Base-by-base conservation (phyloP, 2,888 invertebrate genomes). In the Ophion ventricosus region DNA sequence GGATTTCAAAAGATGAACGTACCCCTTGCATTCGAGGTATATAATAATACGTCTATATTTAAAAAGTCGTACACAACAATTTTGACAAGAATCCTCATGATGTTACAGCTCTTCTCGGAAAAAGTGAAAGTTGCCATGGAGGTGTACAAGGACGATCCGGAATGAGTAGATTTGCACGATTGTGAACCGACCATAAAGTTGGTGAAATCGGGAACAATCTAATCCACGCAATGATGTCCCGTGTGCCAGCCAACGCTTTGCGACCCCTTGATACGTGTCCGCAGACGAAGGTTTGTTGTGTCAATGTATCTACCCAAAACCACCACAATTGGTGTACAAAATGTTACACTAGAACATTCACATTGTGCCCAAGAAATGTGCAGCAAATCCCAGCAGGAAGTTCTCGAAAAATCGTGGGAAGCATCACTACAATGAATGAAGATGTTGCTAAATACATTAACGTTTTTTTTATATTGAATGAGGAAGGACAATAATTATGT, bases 141-240 rank as follows among this genome's bases (percentile, higher is more conserved):
- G 20, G 14, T 72, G 20, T 80, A 83, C 72, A 74, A 82, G 40
- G 54, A 79, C 57, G 49, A 59, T 5, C 57, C 72, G 64, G 43
- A n/a, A n/a, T 80, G 61, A 11, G n/a, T 20, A n/a, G 73, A 79
- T 26, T 66, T 88, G 7, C 61, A 63, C 26, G 85, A 87, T 63
- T 82, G 73, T 26, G 72, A 82, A 40, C 57, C 84, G 29, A 86
- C 86, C 0, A 75, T 85, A 14, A 26, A 61, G 49, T 57, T 57
- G 57, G 83, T 7, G 29, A 75, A 67, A 43, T 80, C 23, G 64
- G 85, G 0, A 43, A 84, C 54, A 69, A 80, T 25, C 35, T 87
- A 0, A 85, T 87, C 20, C 14, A 29, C 25, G 83, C 86, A 10
- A 87, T 87, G 86, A 84, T 74, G 64, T 85, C 86, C 1, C 83